Percentiles rank a stretch among this genome's conserved stretches.
phyloP scores from a whole-genome alignment of 2,888 invertebrate species.

The Magallana nippona region DNA sequence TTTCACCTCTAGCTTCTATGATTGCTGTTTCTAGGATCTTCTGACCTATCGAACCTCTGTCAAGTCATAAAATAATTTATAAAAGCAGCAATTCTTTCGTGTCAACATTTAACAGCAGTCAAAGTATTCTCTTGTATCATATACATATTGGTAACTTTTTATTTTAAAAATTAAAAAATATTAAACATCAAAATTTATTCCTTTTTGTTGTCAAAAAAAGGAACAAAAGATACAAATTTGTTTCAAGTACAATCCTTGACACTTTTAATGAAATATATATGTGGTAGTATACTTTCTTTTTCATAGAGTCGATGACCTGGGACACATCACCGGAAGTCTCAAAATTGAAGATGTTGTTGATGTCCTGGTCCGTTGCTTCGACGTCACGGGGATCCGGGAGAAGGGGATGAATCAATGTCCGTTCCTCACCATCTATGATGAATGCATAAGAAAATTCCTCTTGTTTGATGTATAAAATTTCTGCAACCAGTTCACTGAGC shows the following conservation, averaged over 20 bases:
- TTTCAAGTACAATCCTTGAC: no score
- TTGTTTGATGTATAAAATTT: constrained; percentile 26
- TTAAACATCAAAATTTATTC: no score
- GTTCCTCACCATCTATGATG: constrained; percentile 29
- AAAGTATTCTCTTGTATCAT: no score
- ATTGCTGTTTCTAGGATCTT: not conserved
- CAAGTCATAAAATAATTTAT: not conserved
- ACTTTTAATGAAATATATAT: not conserved
- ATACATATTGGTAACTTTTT: no score
- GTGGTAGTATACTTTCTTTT: constrained; percentile 25
- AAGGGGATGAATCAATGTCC: constrained; percentile 36
- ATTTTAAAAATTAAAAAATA: no score
- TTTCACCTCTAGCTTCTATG: not conserved
- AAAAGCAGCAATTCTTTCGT: no score
- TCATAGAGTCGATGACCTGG: constrained; percentile 15
- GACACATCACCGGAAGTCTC: constrained; percentile 6
- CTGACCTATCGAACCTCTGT: not conserved
- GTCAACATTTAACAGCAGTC: no score
- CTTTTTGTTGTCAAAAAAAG: no score
- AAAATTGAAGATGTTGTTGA: constrained; percentile 35
- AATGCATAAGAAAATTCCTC: constrained; percentile 41
- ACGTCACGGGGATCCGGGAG: constrained; percentile 25
- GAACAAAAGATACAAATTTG: no score
- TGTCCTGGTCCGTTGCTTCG: constrained; percentile 9
- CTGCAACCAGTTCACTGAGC: constrained; percentile 22